Conservation (phyloP, 2,888 invertebrate species). For the Hyppa rectilinea region DNA sequence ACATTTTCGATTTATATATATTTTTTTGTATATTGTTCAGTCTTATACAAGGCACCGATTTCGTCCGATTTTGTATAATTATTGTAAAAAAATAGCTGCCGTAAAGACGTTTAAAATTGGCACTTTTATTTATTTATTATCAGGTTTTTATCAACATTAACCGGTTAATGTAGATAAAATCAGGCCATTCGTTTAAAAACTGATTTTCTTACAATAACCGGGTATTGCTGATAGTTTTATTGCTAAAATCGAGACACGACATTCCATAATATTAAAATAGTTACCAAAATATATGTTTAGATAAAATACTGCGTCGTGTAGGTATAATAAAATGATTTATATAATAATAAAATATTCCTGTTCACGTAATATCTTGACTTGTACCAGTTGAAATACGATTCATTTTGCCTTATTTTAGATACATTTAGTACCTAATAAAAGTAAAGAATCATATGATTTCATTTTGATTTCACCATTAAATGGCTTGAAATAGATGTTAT, state of each 20-base stretch:
- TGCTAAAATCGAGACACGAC: conserved; percentile 57
- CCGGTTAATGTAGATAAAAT: conserved; percentile 8
- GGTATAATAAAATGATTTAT: conserved; percentile 30
- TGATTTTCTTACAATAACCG: conserved; percentile 13
- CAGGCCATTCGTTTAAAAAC: conserved; percentile 2
- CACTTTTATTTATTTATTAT: conserved; percentile 58
- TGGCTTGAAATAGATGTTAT: conserved; percentile 8
- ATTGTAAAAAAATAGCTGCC: conserved; percentile 72
- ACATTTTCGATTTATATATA: conserved; percentile 53
- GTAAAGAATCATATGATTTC: conserved; percentile 30
- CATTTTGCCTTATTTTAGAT: conserved; percentile 57
- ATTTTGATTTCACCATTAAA: conserved; percentile 19
- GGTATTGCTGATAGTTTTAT: conserved; percentile 24
- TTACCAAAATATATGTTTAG: conserved; percentile 59
- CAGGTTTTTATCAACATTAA: conserved; percentile 23
- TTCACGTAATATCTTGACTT: conserved; percentile 26
- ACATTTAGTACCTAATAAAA: conserved; percentile 59
- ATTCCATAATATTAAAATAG: conserved; percentile 54
- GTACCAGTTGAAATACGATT: conserved; percentile 34
- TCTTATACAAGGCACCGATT: conserved; percentile 86
- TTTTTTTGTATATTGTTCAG: conserved; percentile 75
- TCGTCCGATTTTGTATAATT: conserved; percentile 69
- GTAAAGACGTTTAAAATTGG: conserved; percentile 56
- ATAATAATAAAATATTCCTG: conserved; percentile 44
- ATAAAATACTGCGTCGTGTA: conserved; percentile 59